Percentiles rank a stretch among this genome's conserved stretches.
Evolutionary conservation across 2,113 vertebrate genomes (phyloP).

Genomic region (Myotis brandtii): DNA sequence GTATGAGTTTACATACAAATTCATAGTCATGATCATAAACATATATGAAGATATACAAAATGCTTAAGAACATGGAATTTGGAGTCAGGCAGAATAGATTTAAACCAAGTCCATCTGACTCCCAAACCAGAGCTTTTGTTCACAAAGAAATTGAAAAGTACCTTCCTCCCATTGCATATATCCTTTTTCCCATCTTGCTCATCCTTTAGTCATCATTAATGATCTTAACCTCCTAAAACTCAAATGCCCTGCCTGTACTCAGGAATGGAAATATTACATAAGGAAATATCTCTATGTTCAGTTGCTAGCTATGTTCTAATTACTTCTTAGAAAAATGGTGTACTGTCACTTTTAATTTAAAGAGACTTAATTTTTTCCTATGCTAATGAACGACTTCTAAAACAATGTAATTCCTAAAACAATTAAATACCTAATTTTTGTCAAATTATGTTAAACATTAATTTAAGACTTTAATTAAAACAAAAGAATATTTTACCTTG

Average conservation of each 20-base stretch:
- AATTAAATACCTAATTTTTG: conserved; percentile 62
- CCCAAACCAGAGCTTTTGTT: conserved; percentile 32
- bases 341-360: conserved; percentile 62
- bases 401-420: conserved; percentile 55
- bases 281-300: conserved; percentile 13
- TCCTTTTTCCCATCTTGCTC: background rate
- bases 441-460: conserved; percentile 64
- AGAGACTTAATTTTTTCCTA: conserved; percentile 35
- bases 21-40: background rate
- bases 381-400: background rate
- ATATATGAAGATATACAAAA: background rate
- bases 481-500: conserved; percentile 57
- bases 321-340: conserved; percentile 44
- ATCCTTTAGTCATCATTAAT: conserved; percentile 30
- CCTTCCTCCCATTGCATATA: background rate
- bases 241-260: conserved; percentile 14
- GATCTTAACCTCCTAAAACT: background rate
- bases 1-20: background rate
- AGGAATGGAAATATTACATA: conserved; percentile 41
- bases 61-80: conserved; percentile 28
- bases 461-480: conserved; percentile 59
- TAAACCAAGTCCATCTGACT: background rate
- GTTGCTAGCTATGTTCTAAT: conserved; percentile 54
- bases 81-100: background rate
- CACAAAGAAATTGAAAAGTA: background rate